Conservation (phyloP, 2,888 invertebrate species). For the Gari tellinella region DNA sequence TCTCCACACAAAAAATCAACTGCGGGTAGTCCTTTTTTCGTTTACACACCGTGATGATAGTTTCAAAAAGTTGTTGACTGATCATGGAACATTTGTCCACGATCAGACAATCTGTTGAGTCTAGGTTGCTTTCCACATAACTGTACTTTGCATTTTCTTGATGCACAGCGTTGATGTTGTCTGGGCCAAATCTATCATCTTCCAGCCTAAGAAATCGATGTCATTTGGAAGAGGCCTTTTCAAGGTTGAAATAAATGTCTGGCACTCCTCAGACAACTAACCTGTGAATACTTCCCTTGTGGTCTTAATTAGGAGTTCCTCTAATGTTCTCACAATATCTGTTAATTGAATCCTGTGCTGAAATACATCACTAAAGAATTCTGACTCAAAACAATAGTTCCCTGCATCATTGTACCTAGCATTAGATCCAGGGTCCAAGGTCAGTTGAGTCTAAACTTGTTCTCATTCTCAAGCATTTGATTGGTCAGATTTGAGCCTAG, state of each 20-base stretch:
- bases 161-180: slow-evolving; percentile 26
- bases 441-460: too few species aligned
- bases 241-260: too few species aligned
- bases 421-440: slow-evolving; percentile 48
- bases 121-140: slow-evolving; percentile 19
- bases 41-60: slow-evolving; percentile 9
- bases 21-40: slow-evolving; percentile 40
- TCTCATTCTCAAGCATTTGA: too few species aligned
- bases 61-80: slow-evolving; percentile 22
- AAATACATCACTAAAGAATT: slow-evolving; percentile 16
- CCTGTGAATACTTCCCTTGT: too few species aligned
- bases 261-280: too few species aligned
- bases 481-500: too few species aligned
- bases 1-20: slow-evolving; percentile 45
- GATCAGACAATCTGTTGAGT: slow-evolving; percentile 18
- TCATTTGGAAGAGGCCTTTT: too few species aligned
- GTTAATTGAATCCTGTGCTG: slow-evolving; percentile 17
- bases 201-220: slow-evolving; percentile 38
- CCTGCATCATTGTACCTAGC: slow-evolving; percentile 33
- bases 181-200: slow-evolving; percentile 36
- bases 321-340: slow-evolving; percentile 13
- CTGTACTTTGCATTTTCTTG: slow-evolving; percentile 19
- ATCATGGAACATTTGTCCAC: slow-evolving; percentile 50
- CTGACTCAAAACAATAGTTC: slow-evolving; percentile 34
- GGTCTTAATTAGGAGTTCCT: too few species aligned